A percentile compares a stretch with the other conserved stretches of the same genome.
Conservation (phyloP, 2,888 invertebrate species). For the Cataglyphis altisquamis region DNA sequence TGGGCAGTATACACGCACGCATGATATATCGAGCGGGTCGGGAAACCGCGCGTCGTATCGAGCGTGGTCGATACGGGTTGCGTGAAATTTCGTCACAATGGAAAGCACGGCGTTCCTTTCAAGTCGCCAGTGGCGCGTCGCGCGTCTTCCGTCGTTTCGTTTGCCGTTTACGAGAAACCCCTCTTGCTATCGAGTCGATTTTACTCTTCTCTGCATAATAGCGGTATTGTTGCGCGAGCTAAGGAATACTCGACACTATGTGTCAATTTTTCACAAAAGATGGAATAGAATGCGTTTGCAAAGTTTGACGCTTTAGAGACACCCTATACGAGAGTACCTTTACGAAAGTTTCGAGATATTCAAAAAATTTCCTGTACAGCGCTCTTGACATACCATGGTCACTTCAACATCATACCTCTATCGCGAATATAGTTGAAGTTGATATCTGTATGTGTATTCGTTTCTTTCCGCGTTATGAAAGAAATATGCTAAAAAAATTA, state of each 20-base stretch:
- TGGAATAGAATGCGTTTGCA: conserved; percentile 4
- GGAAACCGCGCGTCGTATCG: conserved; percentile 2
- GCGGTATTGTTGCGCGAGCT: conserved; percentile 1
- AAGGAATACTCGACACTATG: conserved; percentile 3
- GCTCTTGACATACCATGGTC: not conserved
- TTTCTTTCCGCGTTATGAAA: not conserved
- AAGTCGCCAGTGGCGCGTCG: not conserved
- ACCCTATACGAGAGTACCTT: not conserved
- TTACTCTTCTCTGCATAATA: not conserved
- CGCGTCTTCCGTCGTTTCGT: not conserved
- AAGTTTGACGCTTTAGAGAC: conserved; percentile 10
- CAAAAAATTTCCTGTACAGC: not conserved
- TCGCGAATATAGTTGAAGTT: not conserved
- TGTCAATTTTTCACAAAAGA: conserved; percentile 40
- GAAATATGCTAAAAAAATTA: not conserved
- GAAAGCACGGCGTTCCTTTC: not conserved
- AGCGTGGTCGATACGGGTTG: not conserved
- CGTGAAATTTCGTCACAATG: conserved; percentile 14
- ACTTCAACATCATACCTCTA: conserved; percentile 2
- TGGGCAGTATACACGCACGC: conserved; percentile 16
- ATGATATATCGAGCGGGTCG: conserved; percentile 18
- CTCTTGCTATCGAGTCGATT: not conserved
- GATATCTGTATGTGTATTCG: not conserved
- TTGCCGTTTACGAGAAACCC: not conserved
- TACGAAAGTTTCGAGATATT: conserved; percentile 23